Conservation (phyloP, 2,113 vertebrate species). For the Hiodon alosoides region DNA sequence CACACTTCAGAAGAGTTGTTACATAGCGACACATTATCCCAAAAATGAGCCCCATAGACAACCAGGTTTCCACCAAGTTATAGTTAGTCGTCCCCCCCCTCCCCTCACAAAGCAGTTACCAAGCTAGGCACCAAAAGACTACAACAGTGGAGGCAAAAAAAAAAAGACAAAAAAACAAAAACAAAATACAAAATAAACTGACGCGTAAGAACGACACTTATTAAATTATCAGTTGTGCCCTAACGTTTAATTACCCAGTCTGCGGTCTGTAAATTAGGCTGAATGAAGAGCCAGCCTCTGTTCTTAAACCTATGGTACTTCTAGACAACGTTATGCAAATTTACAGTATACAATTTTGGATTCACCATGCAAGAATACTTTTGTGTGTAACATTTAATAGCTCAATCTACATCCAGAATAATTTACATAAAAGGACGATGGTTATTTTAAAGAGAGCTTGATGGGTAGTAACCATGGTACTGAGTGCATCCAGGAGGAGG, state of each 20-base stretch:
- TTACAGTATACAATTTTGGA: constrained; percentile 97
- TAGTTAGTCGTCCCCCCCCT: background rate
- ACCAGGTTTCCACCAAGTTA: constrained; percentile 5
- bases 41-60: constrained; percentile 21
- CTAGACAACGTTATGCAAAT: constrained; percentile 93
- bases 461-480: constrained; percentile 85
- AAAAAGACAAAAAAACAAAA: constrained; percentile 32
- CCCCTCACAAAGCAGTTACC: constrained; percentile 65
- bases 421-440: constrained; percentile 99
- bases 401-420: constrained; percentile 99
- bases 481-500: constrained; percentile 74
- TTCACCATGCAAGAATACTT: constrained; percentile 99
- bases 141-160: constrained; percentile 62
- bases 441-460: constrained; percentile 91
- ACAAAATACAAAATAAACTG: constrained; percentile 58
- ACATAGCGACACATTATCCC: constrained; percentile 55
- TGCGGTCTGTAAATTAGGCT: constrained; percentile 64
- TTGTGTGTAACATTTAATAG: constrained; percentile 99
- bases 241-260: constrained; percentile 67
- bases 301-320: constrained; percentile 85
- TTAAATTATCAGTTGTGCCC: constrained; percentile 72
- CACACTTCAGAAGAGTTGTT: constrained; percentile 76
- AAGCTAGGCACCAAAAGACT: constrained; percentile 67
- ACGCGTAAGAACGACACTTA: constrained; percentile 67
- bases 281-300: constrained; percentile 82